Base-by-base conservation (phyloP, 2,113 vertebrate species). In the Lipotes vexillifer region DNA sequence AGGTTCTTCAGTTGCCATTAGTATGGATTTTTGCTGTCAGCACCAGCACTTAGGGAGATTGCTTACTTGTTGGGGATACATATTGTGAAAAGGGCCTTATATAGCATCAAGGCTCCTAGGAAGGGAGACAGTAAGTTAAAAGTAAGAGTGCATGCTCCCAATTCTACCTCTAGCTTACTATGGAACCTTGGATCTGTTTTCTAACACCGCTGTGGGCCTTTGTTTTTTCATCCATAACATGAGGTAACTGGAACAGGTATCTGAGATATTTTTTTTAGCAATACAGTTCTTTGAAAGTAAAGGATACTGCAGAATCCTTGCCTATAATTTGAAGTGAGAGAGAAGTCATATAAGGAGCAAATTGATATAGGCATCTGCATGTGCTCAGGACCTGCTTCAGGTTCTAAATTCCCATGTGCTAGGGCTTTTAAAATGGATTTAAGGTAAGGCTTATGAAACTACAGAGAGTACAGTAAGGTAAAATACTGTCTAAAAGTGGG, bases 221-320 rank as follows among this genome's bases (percentile, higher is more conserved):
- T 94, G 49, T 97, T 96, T 96, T 88, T 31, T 93, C 33, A 27
- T 92, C 55, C 36, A 11, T 95, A 90, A 80, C n/a, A 27, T 85
- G 33, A 96, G 17, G 21, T 18, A 18, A 5, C 27, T 87, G 14
- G 61, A 82, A 31, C 38, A 95, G 63, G 63, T 93, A 88, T 11
- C 38, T 71, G 65, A 93, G 6, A 33, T 80, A 3, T 68, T n/a
- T 80, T 49, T 93, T 88, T 97, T 74, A 94, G 44, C 74, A 81
- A 3, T 88, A 55, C 12, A 88, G 36, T 94, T 80, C 8, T 78
- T 77, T 88, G 12, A 93, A 95, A 90, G 23, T 95, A 87, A 93
- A 93, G 12, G 18, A 77, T 84, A 68, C 27, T 68, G 38, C 2
- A 93, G 44, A 95, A 49, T 83, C 41, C 29, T 96, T 86, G 33